phyloP scores from a whole-genome alignment of 2,113 vertebrate species.

The Suncus etruscus region DNA sequence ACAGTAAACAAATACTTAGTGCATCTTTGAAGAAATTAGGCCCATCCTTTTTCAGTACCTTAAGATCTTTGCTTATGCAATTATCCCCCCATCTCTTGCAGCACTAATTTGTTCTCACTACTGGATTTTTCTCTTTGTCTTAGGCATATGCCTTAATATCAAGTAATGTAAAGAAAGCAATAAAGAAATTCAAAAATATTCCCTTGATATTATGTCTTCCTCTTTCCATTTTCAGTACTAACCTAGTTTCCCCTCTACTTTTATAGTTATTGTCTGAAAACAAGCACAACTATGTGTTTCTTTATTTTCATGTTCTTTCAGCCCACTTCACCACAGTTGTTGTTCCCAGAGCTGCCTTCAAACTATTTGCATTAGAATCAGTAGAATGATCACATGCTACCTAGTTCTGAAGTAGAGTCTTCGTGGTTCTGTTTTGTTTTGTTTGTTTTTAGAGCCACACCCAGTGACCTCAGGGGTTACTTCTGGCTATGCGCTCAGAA shows the following conservation, averaged over 20 bases:
- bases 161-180: slow-evolving; percentile 52
- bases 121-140: slow-evolving; percentile 30
- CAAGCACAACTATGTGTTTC: not conserved
- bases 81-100: not conserved
- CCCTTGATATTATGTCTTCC: slow-evolving; percentile 11
- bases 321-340: not conserved
- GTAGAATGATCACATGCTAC: no score
- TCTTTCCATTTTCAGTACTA: not conserved
- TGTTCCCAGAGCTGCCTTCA: not conserved
- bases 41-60: slow-evolving; percentile 65
- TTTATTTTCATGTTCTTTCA: not conserved
- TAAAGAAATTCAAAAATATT: slow-evolving; percentile 13
- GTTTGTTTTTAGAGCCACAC: no score
- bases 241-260: not conserved
- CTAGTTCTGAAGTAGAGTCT: no score
- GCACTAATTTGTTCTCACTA: slow-evolving; percentile 52
- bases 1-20: slow-evolving; percentile 68
- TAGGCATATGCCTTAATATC: slow-evolving; percentile 18
- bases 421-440: no score
- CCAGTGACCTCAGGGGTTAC: no score
- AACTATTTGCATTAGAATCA: not conserved
- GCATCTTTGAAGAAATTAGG: slow-evolving; percentile 63
- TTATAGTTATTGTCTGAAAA: slow-evolving; percentile 23
- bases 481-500: no score
- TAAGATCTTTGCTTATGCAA: slow-evolving; percentile 59